Evolutionary conservation across 1,140 invertebrate genomes (phyloP).

Genomic region (Ruditapes philippinarum): DNA sequence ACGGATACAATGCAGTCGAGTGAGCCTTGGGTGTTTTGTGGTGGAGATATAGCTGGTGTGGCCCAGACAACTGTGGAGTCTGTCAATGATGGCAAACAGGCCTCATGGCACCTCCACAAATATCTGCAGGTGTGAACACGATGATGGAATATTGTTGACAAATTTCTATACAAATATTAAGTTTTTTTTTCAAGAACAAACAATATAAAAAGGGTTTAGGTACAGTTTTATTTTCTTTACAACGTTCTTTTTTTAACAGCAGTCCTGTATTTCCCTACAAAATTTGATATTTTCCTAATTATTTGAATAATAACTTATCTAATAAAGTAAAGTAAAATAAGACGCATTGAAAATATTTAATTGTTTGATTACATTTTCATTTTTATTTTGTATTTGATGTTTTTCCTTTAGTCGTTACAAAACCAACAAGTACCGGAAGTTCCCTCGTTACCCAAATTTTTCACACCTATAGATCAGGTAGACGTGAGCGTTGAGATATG

Average conservation of each 20-base stretch:
- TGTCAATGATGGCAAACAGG: constrained; percentile 99
- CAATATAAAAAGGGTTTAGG: no score
- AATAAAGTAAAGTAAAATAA: no score
- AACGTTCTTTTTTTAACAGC: no score
- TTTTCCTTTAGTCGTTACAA: constrained; percentile 87
- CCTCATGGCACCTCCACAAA: constrained; percentile 98
- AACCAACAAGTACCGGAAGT: constrained; percentile 89
- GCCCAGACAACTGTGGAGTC: constrained; percentile 99
- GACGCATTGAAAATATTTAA: no score
- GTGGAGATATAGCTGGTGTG: constrained; percentile 97
- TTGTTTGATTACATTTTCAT: no score
- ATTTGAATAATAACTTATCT: no score
- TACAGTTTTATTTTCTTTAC: no score
- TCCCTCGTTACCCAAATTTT: constrained; percentile 95
- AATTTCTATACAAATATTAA: no score
- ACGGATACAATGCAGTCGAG: constrained; percentile 92
- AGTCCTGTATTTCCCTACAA: no score
- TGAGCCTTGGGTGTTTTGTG: constrained; percentile 94
- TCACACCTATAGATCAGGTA: constrained; percentile 96
- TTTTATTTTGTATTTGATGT: neutral
- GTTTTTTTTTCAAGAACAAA: no score
- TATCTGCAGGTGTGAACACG: constrained; percentile 92
- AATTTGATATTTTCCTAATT: no score
- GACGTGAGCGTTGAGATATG: constrained; percentile 97
- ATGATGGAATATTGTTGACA: no score